A percentile compares a stretch with the other conserved stretches of the same genome.
phyloP scores from a whole-genome alignment of 2,797 vertebrate genomes.

The Percopsis omiscomaycus region DNA sequence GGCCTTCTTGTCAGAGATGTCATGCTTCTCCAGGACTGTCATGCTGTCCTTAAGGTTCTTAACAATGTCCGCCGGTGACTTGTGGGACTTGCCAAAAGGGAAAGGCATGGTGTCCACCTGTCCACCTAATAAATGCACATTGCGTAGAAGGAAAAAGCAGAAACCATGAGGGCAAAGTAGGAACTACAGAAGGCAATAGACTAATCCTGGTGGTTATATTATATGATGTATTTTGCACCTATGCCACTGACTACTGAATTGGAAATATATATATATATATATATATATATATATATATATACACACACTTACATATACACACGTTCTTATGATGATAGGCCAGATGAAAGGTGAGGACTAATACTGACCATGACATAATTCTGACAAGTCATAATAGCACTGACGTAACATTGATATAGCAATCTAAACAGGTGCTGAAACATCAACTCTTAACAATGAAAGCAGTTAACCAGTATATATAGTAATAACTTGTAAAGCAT shows the following conservation, averaged over 20 bases:
- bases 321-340: background rate
- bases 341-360: slow-evolving; percentile 1
- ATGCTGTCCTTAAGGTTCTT: slow-evolving; percentile 98
- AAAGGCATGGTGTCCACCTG: slow-evolving; percentile 89
- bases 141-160: slow-evolving; percentile 19
- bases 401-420: slow-evolving; percentile 16
- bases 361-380: slow-evolving; percentile 2
- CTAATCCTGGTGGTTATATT: too few species aligned
- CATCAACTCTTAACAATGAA: slow-evolving; percentile 1
- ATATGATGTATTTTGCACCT: too few species aligned
- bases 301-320: background rate
- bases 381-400: slow-evolving; percentile 4
- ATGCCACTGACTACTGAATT: too few species aligned
- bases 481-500: too few species aligned
- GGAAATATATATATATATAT: too few species aligned
- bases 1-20: slow-evolving; percentile 97
- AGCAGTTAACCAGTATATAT: background rate
- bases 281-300: too few species aligned
- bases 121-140: slow-evolving; percentile 55
- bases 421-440: slow-evolving; percentile 13
- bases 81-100: slow-evolving; percentile 97
- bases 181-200: background rate
- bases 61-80: slow-evolving; percentile 97
- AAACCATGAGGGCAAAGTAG: background rate
- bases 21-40: slow-evolving; percentile 94